Conservation (phyloP, 2,797 vertebrate genomes). For the Phoxinus dragarum region DNA sequence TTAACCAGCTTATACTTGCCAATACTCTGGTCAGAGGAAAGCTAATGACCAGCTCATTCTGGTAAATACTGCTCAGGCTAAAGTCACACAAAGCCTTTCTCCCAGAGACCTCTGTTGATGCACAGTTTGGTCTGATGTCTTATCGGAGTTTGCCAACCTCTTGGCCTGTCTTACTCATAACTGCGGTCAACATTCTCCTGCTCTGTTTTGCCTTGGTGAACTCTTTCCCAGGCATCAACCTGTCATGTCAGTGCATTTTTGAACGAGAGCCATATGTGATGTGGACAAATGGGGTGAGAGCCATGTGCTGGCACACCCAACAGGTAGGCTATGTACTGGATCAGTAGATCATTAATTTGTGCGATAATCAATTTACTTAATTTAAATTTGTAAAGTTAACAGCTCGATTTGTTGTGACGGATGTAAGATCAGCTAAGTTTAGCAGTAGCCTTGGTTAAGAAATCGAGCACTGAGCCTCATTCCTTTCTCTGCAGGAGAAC, state of each 20-base stretch:
- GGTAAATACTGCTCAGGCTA: neutral
- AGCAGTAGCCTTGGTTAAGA: conserved; percentile 2
- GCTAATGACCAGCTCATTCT: neutral
- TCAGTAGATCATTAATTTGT: neutral
- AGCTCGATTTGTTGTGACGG: conserved; percentile 14
- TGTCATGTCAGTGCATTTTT: conserved; percentile 12
- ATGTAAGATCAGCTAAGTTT: conserved; percentile 27
- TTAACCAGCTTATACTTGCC: neutral
- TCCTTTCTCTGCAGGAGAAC: neutral
- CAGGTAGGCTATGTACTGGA: neutral
- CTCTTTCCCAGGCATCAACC: conserved; percentile 18
- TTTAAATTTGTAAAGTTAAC: neutral
- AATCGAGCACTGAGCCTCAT: neutral
- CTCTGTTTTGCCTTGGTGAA: conserved; percentile 1
- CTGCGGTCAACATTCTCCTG: neutral
- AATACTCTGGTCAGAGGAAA: neutral
- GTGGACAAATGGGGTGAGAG: conserved; percentile 26
- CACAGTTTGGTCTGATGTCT: conserved; percentile 9
- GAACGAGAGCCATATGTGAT: conserved; percentile 17
- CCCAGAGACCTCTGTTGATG: neutral
- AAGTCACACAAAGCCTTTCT: conserved; percentile 7
- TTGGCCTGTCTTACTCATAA: neutral
- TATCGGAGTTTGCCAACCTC: neutral
- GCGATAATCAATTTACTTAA: neutral
- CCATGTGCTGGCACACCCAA: conserved; percentile 33